Percentiles rank a stretch among this genome's conserved stretches.
These are phyloP conservation scores for Hirtodrosophila trivittata DNA, from an alignment of 2,888 invertebrate species.

Conservation along the genomic window DNA sequence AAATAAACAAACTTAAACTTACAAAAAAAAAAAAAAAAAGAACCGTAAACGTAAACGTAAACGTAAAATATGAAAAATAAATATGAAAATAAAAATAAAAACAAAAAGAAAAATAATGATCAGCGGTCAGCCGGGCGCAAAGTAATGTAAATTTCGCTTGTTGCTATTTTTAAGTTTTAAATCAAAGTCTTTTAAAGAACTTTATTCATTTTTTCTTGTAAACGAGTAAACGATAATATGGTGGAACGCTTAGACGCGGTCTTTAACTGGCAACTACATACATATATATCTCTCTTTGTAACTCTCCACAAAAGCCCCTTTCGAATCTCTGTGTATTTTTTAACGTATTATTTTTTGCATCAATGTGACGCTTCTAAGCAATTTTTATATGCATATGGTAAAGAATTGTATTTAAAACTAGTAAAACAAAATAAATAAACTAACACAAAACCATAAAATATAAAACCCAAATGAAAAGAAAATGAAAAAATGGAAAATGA, in stretches of 20 bases:
- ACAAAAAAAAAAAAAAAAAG: not conserved
- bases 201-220: constrained; percentile 69
- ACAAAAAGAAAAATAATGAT: constrained; percentile 31
- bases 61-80: no score
- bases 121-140: constrained; percentile 45
- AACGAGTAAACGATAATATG: constrained; percentile 50
- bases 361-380: constrained; percentile 76
- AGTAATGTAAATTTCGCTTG: constrained; percentile 80
- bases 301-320: constrained; percentile 59
- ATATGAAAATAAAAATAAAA: constrained; percentile 12
- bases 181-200: constrained; percentile 80
- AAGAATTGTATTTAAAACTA: constrained; percentile 68
- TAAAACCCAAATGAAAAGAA: no score
- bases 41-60: no score
- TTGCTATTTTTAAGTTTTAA: constrained; percentile 81
- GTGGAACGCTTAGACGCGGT: constrained; percentile 48
- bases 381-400: constrained; percentile 66
- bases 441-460: constrained; percentile 29
- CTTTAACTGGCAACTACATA: constrained; percentile 43
- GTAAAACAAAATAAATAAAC: constrained; percentile 41
- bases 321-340: constrained; percentile 69
- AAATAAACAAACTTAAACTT: constrained; percentile 12
- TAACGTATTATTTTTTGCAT: constrained; percentile 80
- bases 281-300: constrained; percentile 62
- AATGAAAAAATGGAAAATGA: constrained; percentile 43